Evolutionary conservation across 2,113 vertebrate species (phyloP).

Genomic region (Muntiacus reevesi): DNA sequence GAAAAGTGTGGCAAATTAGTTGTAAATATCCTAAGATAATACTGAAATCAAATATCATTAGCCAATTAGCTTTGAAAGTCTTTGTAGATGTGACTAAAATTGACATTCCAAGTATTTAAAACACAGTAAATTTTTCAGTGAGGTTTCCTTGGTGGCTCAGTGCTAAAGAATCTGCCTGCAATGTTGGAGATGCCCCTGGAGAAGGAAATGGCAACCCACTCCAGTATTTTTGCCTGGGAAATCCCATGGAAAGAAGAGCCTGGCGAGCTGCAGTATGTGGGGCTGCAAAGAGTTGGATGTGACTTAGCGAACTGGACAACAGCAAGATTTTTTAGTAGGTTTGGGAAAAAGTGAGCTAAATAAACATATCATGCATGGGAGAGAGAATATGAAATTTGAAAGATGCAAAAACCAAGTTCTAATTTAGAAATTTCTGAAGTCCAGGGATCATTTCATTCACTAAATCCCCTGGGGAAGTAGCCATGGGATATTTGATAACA

Average conservation of each 20-base stretch:
- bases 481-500: neutral
- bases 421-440: neutral
- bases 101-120: neutral
- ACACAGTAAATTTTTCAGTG: neutral
- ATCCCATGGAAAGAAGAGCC: neutral
- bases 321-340: neutral
- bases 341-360: neutral
- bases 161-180: neutral
- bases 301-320: neutral
- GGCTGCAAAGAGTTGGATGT: neutral
- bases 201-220: neutral
- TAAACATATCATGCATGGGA: neutral
- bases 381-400: neutral
- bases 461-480: neutral
- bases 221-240: neutral
- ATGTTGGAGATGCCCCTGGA: neutral
- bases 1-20: neutral
- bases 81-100: neutral
- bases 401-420: neutral
- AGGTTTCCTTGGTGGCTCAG: neutral
- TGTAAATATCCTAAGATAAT: neutral
- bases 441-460: neutral
- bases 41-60: neutral
- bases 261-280: neutral
- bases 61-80: neutral